Conservation (phyloP, 1,140 invertebrate genomes). For the Lucilia cuprina region DNA sequence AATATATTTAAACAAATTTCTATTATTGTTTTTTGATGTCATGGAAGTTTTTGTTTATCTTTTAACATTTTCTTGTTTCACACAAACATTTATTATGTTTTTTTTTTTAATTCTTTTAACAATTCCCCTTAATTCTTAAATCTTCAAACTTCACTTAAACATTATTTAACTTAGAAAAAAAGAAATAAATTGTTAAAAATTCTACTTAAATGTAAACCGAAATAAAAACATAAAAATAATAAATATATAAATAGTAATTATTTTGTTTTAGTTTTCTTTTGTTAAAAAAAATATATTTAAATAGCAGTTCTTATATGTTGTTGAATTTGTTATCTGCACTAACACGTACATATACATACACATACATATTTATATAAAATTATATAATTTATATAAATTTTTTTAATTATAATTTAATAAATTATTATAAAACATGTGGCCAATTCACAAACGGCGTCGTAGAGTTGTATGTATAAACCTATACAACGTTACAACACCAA, state of each 20-base stretch:
- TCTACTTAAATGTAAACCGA: not conserved
- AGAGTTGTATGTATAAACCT: no score
- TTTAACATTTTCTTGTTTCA: no score
- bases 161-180: not conserved
- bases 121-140: no score
- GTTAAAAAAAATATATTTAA: constrained; percentile 16
- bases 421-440: not conserved
- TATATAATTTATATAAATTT: not conserved
- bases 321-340: not conserved
- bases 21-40: not conserved
- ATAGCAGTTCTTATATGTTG: constrained; percentile 29
- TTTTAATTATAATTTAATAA: not conserved
- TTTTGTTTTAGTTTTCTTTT: not conserved
- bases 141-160: not conserved
- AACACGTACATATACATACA: not conserved
- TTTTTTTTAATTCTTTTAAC: no score
- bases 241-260: not conserved
- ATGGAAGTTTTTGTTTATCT: no score
- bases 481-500: no score
- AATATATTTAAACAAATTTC: not conserved
- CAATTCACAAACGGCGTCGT: not conserved
- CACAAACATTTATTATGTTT: no score
- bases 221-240: not conserved
- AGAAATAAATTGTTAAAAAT: constrained; percentile 12
- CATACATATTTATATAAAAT: not conserved